Base-by-base conservation (phyloP, 1,140 invertebrate species). In the Pomacea maculata region DNA sequence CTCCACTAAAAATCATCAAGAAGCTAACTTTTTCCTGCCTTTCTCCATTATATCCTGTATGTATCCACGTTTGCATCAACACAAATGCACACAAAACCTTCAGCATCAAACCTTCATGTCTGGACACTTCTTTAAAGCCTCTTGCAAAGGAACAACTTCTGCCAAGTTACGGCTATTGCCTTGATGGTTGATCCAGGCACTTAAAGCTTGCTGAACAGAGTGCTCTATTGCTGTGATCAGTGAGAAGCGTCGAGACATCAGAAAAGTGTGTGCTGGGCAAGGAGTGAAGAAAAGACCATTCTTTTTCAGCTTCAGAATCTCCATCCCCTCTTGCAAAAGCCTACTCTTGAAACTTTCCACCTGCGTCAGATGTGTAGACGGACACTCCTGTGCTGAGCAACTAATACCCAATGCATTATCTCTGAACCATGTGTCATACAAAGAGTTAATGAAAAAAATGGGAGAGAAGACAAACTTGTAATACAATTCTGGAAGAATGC, bases 401-500 rank as follows among this genome's bases (percentile, higher is more conserved):
- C 61, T 71, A 10, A 87, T 80, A 17, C 75, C 82, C 55, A 88
- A 78, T 9, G 80, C 71, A 55, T 85, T 54, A 11, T 65, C 72
- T 14, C 80, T 75, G 67, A 83, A 85, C 86, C 87, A 88, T 0
- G 76, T 81, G 78, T 88, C 87, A 77, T 87, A 83, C 15, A 85
- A 71, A 19, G 87, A 88, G 65, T 85, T 85, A 64, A 85, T 64
- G 71, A 87, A 87, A 70, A 86, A 87, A 11, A 82, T 76, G 10
- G 86, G 86, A 15, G 85, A 84, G 63, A 86, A 87, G 17, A 87
- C 80, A 73, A 85, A 83, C 54, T 82, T 82, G 74, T 87, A 82
- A 74, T 84, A 87, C 34, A 80, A 75, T 54, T 81, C 75, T 10
- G 87, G 87, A 14, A 84, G 68, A 8, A 87, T 75, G 75, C 87